Evolutionary conservation across 2,888 invertebrate species (phyloP).

Genomic region (Drosophila atripex): DNA sequence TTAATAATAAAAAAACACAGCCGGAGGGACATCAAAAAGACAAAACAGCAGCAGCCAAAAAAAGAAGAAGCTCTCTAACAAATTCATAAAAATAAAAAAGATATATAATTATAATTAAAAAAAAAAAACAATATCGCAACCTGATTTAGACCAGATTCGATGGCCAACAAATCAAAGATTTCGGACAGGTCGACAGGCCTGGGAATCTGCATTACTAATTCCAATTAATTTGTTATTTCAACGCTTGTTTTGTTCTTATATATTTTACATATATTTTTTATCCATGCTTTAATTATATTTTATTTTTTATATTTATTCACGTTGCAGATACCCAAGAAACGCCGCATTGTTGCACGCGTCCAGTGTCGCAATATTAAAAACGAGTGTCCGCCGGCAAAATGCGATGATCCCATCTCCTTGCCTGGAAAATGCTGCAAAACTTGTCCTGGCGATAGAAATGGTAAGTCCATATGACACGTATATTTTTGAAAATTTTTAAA

Average conservation of each 20-base stretch:
- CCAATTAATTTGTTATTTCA: conserved; percentile 39
- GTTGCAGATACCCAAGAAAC: conserved; percentile 93
- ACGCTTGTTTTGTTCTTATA: background rate
- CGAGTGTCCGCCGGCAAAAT: conserved; percentile 94
- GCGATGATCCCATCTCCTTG: conserved; percentile 92
- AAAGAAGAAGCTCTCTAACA: conserved; percentile 27
- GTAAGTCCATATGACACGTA: conserved; percentile 85
- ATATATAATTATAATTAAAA: background rate
- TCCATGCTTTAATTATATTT: background rate
- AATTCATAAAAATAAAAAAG: conserved; percentile 46
- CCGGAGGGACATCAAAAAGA: conserved; percentile 60
- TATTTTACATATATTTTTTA: background rate
- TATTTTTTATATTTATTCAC: background rate
- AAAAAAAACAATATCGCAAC: conserved; percentile 4
- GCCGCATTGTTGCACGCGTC: conserved; percentile 93
- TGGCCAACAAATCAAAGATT: conserved; percentile 22
- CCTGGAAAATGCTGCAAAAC: conserved; percentile 96
- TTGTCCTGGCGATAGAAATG: conserved; percentile 91
- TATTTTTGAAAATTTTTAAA: background rate
- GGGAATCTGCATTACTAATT: conserved; percentile 25
- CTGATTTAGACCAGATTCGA: conserved; percentile 29
- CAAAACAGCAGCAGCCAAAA: conserved; percentile 26
- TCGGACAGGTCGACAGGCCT: conserved; percentile 24
- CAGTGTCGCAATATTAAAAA: conserved; percentile 96
- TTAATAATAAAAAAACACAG: conserved; percentile 56